These are phyloP conservation scores for human DNA, from an alignment of 2,113 vertebrate genomes.

Conservation along the genomic window DNA sequence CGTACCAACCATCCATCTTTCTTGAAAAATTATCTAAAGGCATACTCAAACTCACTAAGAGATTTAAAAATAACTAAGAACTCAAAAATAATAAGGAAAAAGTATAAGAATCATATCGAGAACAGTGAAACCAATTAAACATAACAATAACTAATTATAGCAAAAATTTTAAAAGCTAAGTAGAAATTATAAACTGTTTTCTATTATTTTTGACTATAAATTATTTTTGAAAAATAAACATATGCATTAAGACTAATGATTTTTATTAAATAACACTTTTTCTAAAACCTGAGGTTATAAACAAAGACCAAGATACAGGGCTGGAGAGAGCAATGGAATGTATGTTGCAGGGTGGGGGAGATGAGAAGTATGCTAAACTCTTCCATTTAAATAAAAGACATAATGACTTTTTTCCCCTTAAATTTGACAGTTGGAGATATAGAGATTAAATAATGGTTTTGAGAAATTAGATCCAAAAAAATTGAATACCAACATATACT, in stretches of 20 bases:
- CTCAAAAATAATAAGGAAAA: background rate
- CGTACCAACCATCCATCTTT: background rate
- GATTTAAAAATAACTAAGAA: background rate
- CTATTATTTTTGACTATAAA: too few species aligned
- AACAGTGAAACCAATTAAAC: background rate
- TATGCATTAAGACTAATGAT: too few species aligned
- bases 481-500: background rate
- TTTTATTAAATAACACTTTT: too few species aligned
- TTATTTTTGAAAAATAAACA: too few species aligned
- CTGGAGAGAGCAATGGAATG: background rate
- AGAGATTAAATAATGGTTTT: background rate
- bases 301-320: background rate
- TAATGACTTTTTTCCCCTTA: background rate
- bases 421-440: background rate
- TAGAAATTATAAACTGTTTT: too few species aligned
- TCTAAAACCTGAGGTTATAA: too few species aligned
- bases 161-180: too few species aligned
- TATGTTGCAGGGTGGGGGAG: background rate
- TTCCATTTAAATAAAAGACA: background rate
- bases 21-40: slow-evolving; percentile 36
- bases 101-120: background rate
- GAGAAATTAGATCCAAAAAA: background rate
- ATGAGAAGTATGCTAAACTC: background rate
- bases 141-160: background rate
- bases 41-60: background rate